phyloP scores from a whole-genome alignment of 64 coral and sea anemone species.

The Trachythela sp. region DNA sequence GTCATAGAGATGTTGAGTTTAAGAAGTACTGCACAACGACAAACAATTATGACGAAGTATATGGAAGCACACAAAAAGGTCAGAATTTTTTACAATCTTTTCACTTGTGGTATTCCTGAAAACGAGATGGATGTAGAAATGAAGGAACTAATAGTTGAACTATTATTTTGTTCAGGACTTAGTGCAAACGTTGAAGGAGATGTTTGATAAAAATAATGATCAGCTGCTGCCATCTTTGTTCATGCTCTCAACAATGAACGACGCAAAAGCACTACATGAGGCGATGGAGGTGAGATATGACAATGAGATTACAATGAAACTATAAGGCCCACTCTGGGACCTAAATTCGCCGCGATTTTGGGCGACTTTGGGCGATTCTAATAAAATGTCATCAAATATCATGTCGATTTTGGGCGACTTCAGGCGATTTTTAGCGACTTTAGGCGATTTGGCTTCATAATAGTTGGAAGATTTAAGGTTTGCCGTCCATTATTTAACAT shows the following conservation, averaged over 20 bases:
- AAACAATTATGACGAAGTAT: neutral
- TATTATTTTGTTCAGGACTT: neutral
- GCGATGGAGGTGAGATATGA: neutral
- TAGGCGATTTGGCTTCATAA: too few relatives aligned
- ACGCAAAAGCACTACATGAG: neutral
- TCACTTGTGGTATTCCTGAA: neutral
- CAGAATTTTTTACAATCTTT: neutral
- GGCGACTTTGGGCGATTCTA: too few relatives aligned
- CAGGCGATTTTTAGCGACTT: too few relatives aligned
- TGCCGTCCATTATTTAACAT: too few relatives aligned
- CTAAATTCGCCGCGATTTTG: too few relatives aligned
- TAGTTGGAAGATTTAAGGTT: too few relatives aligned
- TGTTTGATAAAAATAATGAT: neutral
- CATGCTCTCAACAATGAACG: neutral
- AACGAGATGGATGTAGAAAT: neutral
- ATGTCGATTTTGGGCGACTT: too few relatives aligned
- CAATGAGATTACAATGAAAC: too few relatives aligned
- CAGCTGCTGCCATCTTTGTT: neutral
- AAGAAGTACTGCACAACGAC: neutral
- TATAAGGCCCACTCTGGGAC: too few relatives aligned
- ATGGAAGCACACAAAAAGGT: neutral
- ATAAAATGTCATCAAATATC: too few relatives aligned
- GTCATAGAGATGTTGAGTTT: neutral
- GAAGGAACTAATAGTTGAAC: neutral
- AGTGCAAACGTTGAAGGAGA: neutral